Percentiles rank a stretch among this genome's conserved stretches.
phyloP scores from a whole-genome alignment of 1,140 invertebrate species.

The Homalodisca vitripennis region DNA sequence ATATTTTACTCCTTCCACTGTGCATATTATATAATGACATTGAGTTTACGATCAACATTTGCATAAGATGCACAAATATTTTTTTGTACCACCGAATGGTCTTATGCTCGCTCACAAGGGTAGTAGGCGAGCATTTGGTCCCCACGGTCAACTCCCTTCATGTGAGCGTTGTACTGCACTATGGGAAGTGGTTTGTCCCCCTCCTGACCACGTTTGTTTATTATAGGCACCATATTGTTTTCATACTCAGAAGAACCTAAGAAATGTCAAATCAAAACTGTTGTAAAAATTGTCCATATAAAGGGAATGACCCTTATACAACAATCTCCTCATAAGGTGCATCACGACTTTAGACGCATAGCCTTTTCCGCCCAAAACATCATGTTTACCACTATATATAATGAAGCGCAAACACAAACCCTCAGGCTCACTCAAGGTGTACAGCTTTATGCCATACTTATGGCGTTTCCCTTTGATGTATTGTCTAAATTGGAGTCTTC shows the following conservation, averaged over 20 bases:
- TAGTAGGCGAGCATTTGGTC: slow-evolving; percentile 35
- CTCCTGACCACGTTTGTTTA: not conserved
- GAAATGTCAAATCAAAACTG: too few relatives aligned
- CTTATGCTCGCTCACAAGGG: slow-evolving; percentile 34
- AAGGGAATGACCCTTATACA: too few relatives aligned
- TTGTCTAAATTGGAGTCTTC: not conserved
- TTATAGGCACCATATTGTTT: not conserved
- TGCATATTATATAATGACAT: slow-evolving; percentile 6
- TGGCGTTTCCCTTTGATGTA: too few relatives aligned
- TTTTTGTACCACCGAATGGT: slow-evolving; percentile 36
- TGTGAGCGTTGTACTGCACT: slow-evolving; percentile 35
- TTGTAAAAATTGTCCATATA: too few relatives aligned
- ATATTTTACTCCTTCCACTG: not conserved
- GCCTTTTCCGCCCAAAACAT: too few relatives aligned
- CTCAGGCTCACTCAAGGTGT: too few relatives aligned
- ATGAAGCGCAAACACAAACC: too few relatives aligned
- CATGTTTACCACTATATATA: too few relatives aligned
- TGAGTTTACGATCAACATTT: slow-evolving; percentile 30
- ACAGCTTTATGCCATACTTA: too few relatives aligned
- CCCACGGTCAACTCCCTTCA: slow-evolving; percentile 34
- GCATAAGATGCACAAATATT: slow-evolving; percentile 33
- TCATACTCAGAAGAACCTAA: slow-evolving; percentile 30
- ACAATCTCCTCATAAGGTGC: too few relatives aligned
- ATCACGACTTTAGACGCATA: too few relatives aligned
- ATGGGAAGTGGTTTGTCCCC: slow-evolving; percentile 32